Evolutionary conservation across 2,888 invertebrate genomes (phyloP).

Genomic region (Myopa tessellatipennis): DNA sequence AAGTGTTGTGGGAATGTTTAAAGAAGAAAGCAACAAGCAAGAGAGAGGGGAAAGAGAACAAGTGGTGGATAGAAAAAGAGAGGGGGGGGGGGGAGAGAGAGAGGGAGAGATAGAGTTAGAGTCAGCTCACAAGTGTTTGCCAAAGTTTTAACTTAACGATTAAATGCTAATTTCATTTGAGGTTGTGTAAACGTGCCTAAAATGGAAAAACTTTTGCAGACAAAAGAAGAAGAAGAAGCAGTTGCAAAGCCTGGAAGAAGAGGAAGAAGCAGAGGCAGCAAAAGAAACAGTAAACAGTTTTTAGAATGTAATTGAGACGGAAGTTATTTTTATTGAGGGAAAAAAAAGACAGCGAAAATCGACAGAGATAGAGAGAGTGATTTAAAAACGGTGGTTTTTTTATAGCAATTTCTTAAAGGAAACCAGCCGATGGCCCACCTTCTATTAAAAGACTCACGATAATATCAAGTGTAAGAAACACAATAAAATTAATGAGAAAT

Average conservation of each 20-base stretch:
- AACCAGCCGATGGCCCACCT: too few relatives aligned
- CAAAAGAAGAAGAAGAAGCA: too few relatives aligned
- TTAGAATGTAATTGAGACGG: slow-evolving; percentile 11
- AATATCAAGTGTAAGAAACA: not conserved
- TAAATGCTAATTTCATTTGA: slow-evolving; percentile 37
- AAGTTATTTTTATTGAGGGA: not conserved
- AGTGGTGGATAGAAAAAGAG: not conserved
- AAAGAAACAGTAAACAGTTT: not conserved
- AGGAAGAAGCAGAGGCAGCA: too few relatives aligned
- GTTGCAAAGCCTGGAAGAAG: too few relatives aligned
- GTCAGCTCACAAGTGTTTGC: not conserved
- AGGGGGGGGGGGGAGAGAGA: not conserved
- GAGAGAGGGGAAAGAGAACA: not conserved
- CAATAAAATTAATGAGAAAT: not conserved
- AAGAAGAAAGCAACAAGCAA: not conserved
- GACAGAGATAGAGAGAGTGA: too few relatives aligned
- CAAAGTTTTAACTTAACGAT: slow-evolving; percentile 30
- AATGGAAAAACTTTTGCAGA: slow-evolving; percentile 21
- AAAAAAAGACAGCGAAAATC: too few relatives aligned
- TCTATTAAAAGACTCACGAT: too few relatives aligned
- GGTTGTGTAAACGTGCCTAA: slow-evolving; percentile 32
- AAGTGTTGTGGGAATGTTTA: not conserved
- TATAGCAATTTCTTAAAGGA: too few relatives aligned
- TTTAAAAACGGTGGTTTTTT: too few relatives aligned
- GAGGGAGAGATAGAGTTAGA: not conserved